phyloP scores from a whole-genome alignment of 1,140 invertebrate genomes.

The Penaeus indicus region DNA sequence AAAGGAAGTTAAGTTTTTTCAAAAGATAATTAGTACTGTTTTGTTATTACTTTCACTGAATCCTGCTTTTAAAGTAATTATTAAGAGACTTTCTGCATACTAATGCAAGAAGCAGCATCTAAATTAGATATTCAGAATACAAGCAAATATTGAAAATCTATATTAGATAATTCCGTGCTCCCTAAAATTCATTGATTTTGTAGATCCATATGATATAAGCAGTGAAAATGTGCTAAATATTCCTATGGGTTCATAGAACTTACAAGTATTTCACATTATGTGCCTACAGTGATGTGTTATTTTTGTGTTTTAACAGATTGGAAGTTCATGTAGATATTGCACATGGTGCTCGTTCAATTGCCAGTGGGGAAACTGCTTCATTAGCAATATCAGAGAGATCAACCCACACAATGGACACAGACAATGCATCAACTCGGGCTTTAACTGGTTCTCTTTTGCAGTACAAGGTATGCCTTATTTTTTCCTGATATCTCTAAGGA shows the following conservation, averaged over 20 bases:
- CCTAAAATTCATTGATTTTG: neutral
- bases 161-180: neutral
- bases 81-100: no score
- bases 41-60: no score
- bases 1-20: no score
- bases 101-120: neutral
- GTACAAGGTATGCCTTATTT: constrained; percentile 74
- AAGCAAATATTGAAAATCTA: neutral
- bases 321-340: constrained; percentile 65
- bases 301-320: constrained; percentile 36
- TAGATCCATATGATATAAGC: neutral
- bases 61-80: no score
- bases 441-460: constrained; percentile 83
- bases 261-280: neutral
- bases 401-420: constrained; percentile 68
- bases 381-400: constrained; percentile 60
- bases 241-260: neutral
- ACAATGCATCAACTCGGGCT: constrained; percentile 80
- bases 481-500: no score
- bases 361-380: constrained; percentile 57
- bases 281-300: neutral
- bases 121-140: neutral
- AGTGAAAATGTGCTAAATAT: neutral
- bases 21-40: no score
- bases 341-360: constrained; percentile 50